Base-by-base conservation (phyloP, 2,888 invertebrate genomes). In the Spialia ferax region DNA sequence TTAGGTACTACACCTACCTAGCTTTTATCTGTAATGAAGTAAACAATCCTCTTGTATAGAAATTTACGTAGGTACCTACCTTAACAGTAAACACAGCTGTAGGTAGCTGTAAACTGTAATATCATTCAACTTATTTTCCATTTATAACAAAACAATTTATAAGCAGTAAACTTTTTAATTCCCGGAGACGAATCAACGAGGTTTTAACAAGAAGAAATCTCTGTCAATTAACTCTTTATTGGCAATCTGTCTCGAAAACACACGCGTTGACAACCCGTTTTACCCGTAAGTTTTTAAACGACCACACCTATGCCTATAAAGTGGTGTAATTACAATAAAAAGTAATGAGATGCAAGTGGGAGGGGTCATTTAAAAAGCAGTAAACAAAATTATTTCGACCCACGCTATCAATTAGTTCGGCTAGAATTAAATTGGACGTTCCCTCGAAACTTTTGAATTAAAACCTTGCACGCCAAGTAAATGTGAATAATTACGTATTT, bases 401-500 rank as follows among this genome's bases (percentile, higher is more conserved):
- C 89, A 93, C 93, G 87, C 83, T 77, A 71, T 79, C 93, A 92
- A 93, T 93, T 93, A 93, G 93, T 93, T 93, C 93, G 80, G 82
- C 92, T 93, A 93, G 93, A 89, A 91, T 88, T 87, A 91, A 91
- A 88, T 88, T 87, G 85, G 86, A 86, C 83, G 85, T 89, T 90
- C 87, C 87, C 82, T 82, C 86, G 85, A 79, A 81, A 74, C 75
- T 79, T 52, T 62, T 78, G 79, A 80, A 84, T 81, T 83, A 83
- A 90, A 92, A 88, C 89, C 88, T 89, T 86, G 91, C 91, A 91
- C 91, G 91, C 88, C 88, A 91, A 81, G 91, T 87, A 91, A 91
- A 90, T 88, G 91, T 91, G 89, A 92, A 92, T 93, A 93, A 93
- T 93, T 93, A 90, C 93, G 91, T 91, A 91, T 92, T 93, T 93